Percentiles rank a stretch among this genome's conserved stretches.
Evolutionary conservation across 2,113 vertebrate genomes (phyloP).

Genomic region (Ellobius talpinus): DNA sequence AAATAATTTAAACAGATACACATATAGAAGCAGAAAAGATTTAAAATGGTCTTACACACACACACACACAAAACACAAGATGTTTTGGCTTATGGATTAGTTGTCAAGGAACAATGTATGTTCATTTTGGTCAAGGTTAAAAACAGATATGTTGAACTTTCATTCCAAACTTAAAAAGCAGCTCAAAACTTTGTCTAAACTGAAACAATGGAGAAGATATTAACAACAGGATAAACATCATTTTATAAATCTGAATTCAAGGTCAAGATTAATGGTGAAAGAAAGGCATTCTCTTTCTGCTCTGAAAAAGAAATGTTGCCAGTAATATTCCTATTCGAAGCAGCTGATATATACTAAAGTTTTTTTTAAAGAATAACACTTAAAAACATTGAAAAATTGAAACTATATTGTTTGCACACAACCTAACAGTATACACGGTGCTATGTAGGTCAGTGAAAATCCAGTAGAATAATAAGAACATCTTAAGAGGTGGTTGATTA

Average conservation of each 20-base stretch:
- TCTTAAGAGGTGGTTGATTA: neutral
- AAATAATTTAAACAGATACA: neutral
- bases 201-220: neutral
- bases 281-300: neutral
- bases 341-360: neutral
- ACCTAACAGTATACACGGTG: neutral
- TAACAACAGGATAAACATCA: neutral
- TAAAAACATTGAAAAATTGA: neutral
- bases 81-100: neutral
- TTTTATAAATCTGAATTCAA: neutral
- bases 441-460: neutral
- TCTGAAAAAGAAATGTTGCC: neutral
- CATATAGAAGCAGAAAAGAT: neutral
- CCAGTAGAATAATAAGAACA: slow-evolving; percentile 5
- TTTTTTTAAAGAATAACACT: neutral
- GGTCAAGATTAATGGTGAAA: neutral
- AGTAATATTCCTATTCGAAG: neutral
- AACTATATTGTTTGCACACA: neutral
- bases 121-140: neutral
- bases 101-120: neutral
- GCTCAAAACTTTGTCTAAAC: neutral
- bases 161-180: neutral
- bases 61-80: neutral
- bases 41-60: neutral
- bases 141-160: neutral